Conservation (phyloP, 2,888 invertebrate species). For the Helobdella robusta region DNA sequence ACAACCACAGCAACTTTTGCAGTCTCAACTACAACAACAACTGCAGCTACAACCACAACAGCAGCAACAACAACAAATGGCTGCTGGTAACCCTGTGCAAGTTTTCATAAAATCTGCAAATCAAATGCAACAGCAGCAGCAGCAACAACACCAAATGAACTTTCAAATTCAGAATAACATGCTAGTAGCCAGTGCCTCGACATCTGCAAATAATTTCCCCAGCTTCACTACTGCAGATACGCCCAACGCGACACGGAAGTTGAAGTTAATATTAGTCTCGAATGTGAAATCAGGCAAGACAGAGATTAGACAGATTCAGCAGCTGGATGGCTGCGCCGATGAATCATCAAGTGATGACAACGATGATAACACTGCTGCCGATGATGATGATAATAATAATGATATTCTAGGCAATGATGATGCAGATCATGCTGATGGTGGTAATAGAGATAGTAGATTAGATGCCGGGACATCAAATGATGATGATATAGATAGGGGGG, state of each 20-base stretch:
- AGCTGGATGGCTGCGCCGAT: conserved; percentile 2
- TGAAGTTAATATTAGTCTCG: not conserved
- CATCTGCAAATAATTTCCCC: too few relatives aligned
- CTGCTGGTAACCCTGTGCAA: not conserved
- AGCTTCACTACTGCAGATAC: too few relatives aligned
- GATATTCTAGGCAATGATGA: not conserved
- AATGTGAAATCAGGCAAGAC: not conserved
- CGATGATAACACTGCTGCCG: not conserved
- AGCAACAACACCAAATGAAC: not conserved
- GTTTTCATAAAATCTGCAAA: too few relatives aligned
- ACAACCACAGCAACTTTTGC: conserved; percentile 5
- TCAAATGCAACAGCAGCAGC: conserved; percentile 9
- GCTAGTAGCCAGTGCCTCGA: too few relatives aligned
- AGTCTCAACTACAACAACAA: conserved; percentile 7
- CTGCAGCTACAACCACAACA: conserved; percentile 9
- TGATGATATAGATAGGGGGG: not conserved
- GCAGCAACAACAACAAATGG: not conserved
- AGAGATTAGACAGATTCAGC: not conserved
- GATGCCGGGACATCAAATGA: not conserved
- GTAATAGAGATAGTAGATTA: not conserved
- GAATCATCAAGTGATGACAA: not conserved
- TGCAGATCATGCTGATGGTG: not conserved
- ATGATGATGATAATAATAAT: not conserved
- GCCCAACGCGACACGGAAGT: not conserved
- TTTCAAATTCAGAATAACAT: too few relatives aligned